Conservation (phyloP, 2,113 vertebrate genomes). For the Mesocricetus auratus region DNA sequence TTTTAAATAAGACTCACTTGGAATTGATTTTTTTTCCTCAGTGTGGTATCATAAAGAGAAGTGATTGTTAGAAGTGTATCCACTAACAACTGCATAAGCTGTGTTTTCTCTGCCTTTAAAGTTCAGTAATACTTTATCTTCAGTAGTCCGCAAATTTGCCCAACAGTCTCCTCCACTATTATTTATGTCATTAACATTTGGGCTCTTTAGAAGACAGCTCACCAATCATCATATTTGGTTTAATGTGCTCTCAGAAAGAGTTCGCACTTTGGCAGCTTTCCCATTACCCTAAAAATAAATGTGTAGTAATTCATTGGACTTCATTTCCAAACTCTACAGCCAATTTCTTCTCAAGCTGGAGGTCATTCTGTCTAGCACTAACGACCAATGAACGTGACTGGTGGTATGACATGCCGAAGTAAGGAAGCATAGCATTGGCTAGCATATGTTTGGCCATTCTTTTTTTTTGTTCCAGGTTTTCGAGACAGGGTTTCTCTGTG, state of each 20-base stretch:
- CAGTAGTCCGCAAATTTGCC: neutral
- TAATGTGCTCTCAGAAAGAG: neutral
- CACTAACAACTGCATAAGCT: neutral
- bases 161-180: neutral
- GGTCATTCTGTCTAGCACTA: neutral
- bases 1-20: neutral
- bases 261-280: neutral
- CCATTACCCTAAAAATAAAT: conserved; percentile 45
- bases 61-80: neutral
- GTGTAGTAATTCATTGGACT: conserved; percentile 18
- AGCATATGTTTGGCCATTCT: neutral
- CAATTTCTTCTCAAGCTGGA: neutral
- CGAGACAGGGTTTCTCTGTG: too few species aligned
- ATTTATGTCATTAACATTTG: conserved; percentile 16
- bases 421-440: neutral
- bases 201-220: conserved; percentile 3
- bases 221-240: conserved; percentile 22
- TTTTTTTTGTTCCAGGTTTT: too few species aligned
- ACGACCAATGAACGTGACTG: neutral
- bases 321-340: neutral
- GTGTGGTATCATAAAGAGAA: neutral
- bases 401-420: neutral
- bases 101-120: neutral
- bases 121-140: neutral
- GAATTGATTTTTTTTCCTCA: neutral